Conservation (phyloP, 2,888 invertebrate genomes). For the Ecliptopera silaceata region DNA sequence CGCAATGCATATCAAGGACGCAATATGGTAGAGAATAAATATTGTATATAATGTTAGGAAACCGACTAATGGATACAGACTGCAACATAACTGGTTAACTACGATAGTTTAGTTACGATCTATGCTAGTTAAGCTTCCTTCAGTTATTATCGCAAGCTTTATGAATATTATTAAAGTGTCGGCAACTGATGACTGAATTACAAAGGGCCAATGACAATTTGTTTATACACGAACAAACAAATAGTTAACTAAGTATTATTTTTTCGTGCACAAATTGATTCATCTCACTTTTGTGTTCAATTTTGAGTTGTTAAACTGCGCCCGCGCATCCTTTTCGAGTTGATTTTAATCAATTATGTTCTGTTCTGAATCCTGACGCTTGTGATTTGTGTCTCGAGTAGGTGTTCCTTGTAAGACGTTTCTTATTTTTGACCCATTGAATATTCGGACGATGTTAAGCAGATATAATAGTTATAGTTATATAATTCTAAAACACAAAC, state of each 20-base stretch:
- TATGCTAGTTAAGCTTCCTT: constrained; percentile 79
- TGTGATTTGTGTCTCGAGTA: constrained; percentile 49
- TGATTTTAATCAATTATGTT: constrained; percentile 51
- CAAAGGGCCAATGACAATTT: constrained; percentile 75
- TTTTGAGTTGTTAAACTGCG: constrained; percentile 57
- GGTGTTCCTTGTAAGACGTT: constrained; percentile 36
- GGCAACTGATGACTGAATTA: constrained; percentile 79
- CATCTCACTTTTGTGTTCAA: constrained; percentile 49
- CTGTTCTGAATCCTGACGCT: constrained; percentile 51
- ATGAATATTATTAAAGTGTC: constrained; percentile 66
- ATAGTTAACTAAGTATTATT: constrained; percentile 61
- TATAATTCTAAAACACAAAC: constrained; percentile 76
- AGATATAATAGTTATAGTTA: constrained; percentile 70
- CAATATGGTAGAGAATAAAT: constrained; percentile 83
- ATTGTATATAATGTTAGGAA: constrained; percentile 79
- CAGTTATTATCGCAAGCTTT: constrained; percentile 78
- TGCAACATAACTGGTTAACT: constrained; percentile 75
- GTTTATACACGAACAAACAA: constrained; percentile 59
- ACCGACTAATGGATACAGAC: constrained; percentile 78
- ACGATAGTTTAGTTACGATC: constrained; percentile 76
- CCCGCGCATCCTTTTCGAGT: constrained; percentile 76
- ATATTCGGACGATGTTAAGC: constrained; percentile 75
- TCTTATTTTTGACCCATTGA: constrained; percentile 72
- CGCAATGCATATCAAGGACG: constrained; percentile 83
- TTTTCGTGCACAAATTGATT: constrained; percentile 67